A percentile compares a stretch with the other conserved stretches of the same genome.
Conservation (phyloP, 1,140 invertebrate species). For the Dendroctonus valens region DNA sequence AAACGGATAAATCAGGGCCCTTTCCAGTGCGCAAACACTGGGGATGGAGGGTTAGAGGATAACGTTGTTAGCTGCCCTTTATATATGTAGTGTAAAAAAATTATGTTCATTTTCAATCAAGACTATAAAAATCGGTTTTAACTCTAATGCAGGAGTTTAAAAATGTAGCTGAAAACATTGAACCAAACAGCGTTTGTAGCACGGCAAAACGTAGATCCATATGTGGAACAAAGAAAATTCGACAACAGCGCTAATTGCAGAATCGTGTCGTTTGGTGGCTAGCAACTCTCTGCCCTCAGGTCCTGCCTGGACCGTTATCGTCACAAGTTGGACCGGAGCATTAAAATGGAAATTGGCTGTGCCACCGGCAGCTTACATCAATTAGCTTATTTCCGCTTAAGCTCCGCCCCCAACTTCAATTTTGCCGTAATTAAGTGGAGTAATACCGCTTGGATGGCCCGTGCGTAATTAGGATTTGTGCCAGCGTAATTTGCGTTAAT, state of each 20-base stretch:
- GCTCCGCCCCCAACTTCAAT: conserved; percentile 14
- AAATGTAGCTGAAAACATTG: no score
- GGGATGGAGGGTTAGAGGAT: not conserved
- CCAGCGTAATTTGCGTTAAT: conserved; percentile 5
- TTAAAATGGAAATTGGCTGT: conserved; percentile 18
- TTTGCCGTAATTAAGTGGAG: conserved; percentile 10
- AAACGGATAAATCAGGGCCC: conserved; percentile 24
- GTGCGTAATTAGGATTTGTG: conserved; percentile 16
- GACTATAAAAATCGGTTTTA: no score
- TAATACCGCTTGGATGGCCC: conserved; percentile 8
- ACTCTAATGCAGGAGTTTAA: no score
- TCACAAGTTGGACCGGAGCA: conserved; percentile 6
- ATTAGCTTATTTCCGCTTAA: conserved; percentile 10
- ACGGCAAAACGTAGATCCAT: no score
- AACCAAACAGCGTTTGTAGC: no score
- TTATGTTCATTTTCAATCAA: no score
- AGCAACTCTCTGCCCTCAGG: not conserved
- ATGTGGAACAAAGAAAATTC: conserved; percentile 6
- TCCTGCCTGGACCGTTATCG: not conserved
- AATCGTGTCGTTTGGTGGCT: conserved; percentile 15
- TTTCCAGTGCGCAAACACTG: not conserved
- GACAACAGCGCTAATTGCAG: conserved; percentile 14
- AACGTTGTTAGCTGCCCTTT: not conserved
- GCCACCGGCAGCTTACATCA: conserved; percentile 15
- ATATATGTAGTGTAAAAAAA: no score